These are phyloP conservation scores for Volucella inanis DNA, from an alignment of 2,888 invertebrate species.

Conservation along the genomic window DNA sequence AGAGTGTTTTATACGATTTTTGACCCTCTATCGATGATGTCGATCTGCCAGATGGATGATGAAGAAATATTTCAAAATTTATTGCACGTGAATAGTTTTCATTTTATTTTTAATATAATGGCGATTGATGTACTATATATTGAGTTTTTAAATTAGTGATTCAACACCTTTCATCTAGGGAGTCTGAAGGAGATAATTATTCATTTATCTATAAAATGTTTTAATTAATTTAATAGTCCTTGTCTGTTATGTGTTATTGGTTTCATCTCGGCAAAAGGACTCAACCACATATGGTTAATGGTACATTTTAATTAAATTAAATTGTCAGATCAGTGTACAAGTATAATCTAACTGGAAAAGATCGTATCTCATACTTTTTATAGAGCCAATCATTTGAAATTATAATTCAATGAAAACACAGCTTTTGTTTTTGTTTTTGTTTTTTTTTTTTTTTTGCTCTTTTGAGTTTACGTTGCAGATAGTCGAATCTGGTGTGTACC, in stretches of 20 bases:
- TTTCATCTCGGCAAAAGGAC: neutral
- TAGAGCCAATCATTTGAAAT: constrained; percentile 69
- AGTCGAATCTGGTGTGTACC: too few species aligned
- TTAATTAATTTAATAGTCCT: constrained; percentile 7
- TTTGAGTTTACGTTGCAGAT: constrained; percentile 14
- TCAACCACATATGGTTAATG: constrained; percentile 57
- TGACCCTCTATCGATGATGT: constrained; percentile 25
- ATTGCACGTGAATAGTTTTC: neutral
- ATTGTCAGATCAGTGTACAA: constrained; percentile 37
- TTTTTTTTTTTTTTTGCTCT: constrained; percentile 10
- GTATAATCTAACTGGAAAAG: constrained; percentile 37
- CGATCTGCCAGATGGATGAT: constrained; percentile 7
- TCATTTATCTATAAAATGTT: neutral
- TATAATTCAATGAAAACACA: constrained; percentile 70
- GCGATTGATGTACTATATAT: constrained; percentile 20
- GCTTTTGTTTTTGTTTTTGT: constrained; percentile 32
- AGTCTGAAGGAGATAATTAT: neutral
- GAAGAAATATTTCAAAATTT: constrained; percentile 6
- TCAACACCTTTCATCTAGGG: constrained; percentile 36
- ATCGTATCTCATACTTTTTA: constrained; percentile 62
- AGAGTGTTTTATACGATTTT: constrained; percentile 25
- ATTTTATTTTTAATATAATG: constrained; percentile 10
- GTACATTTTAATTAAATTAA: constrained; percentile 52
- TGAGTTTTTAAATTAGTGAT: constrained; percentile 36
- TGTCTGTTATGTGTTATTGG: constrained; percentile 21